Evolutionary conservation across 2,113 vertebrate species (phyloP).

Genomic region (Channa maculata): DNA sequence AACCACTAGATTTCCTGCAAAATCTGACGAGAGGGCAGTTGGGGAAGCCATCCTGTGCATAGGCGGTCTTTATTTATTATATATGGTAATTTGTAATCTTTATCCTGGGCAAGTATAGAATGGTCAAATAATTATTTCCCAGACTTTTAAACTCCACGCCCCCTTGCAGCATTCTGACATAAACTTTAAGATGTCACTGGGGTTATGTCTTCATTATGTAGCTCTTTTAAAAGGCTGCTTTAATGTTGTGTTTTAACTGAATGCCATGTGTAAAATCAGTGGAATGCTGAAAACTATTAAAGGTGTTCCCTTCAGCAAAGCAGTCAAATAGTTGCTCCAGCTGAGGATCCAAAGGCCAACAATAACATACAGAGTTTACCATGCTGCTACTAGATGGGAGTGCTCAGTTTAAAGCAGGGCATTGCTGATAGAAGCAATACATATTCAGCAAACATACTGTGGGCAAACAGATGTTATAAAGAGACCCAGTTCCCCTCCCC

Average conservation of each 20-base stretch:
- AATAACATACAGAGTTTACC: slow-evolving; percentile 22
- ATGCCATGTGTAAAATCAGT: not conserved
- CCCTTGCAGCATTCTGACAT: too few species aligned
- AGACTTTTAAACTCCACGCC: too few species aligned
- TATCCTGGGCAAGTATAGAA: not conserved
- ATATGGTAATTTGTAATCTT: not conserved
- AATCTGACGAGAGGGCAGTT: not conserved
- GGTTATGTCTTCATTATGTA: not conserved
- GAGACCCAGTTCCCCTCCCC: slow-evolving; percentile 19
- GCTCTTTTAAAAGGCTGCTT: not conserved
- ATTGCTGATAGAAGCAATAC: slow-evolving; percentile 34
- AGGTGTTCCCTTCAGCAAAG: slow-evolving; percentile 7
- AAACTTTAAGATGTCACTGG: too few species aligned
- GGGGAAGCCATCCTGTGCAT: not conserved
- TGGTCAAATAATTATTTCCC: too few species aligned
- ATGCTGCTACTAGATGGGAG: slow-evolving; percentile 44
- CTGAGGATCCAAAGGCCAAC: slow-evolving; percentile 18
- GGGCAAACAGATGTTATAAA: slow-evolving; percentile 59
- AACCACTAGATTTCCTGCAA: not conserved
- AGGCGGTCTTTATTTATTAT: not conserved
- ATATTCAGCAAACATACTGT: slow-evolving; percentile 46
- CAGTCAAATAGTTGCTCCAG: not conserved
- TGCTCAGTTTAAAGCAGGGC: slow-evolving; percentile 22
- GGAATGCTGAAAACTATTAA: not conserved
- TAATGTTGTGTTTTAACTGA: not conserved